Percentiles rank a stretch among this genome's conserved stretches.
phyloP scores from a whole-genome alignment of 1,140 invertebrate species.

The Phthorimaea operculella region DNA sequence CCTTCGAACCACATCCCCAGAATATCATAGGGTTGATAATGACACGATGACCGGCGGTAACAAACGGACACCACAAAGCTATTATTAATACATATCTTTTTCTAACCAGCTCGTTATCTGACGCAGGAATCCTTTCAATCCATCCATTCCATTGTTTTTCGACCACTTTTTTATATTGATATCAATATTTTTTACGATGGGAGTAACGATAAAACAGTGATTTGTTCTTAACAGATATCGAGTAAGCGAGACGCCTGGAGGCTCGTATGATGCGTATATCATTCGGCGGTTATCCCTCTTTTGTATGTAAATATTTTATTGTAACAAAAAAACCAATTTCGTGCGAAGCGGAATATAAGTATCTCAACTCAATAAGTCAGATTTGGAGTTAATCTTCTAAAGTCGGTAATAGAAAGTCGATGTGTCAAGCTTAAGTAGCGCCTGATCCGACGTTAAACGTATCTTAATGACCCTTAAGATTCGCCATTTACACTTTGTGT shows the following conservation, averaged over 20 bases:
- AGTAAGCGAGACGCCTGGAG: constrained; percentile 47
- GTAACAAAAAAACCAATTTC: constrained; percentile 34
- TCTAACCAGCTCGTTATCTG: constrained; percentile 54
- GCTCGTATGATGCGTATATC: constrained; percentile 57
- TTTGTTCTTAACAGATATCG: constrained; percentile 62
- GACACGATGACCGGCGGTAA: constrained; percentile 45
- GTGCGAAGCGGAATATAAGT: not conserved
- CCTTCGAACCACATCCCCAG: too few relatives aligned
- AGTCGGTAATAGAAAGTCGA: constrained; percentile 21
- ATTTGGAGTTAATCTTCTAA: not conserved
- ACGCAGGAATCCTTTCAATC: constrained; percentile 59
- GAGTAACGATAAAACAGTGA: constrained; percentile 61
- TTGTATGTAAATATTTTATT: constrained; percentile 61
- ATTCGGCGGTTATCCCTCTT: constrained; percentile 53
- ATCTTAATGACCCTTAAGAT: constrained; percentile 31
- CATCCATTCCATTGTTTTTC: constrained; percentile 64
- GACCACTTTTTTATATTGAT: constrained; percentile 61
- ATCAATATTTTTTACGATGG: constrained; percentile 65
- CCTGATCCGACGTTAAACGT: constrained; percentile 37
- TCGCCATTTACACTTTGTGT: constrained; percentile 19
- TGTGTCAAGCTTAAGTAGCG: constrained; percentile 33
- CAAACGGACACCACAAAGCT: constrained; percentile 40
- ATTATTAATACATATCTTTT: constrained; percentile 65
- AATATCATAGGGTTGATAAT: constrained; percentile 19
- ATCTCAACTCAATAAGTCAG: not conserved